These are phyloP conservation scores for Clarias macrocephalus DNA, from an alignment of 2,113 vertebrate genomes.

Conservation along the genomic window DNA sequence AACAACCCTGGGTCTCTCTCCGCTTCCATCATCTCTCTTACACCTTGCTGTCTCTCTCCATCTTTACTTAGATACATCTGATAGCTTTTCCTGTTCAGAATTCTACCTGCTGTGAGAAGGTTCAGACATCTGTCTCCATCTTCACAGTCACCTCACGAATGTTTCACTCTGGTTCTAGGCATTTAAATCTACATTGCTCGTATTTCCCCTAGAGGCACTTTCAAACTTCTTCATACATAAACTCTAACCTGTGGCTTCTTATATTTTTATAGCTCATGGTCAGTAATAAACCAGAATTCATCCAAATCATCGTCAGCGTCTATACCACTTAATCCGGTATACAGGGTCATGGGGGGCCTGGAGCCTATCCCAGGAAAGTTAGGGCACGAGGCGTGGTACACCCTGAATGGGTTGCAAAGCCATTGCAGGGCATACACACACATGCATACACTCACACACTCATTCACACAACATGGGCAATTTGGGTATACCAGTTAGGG, in stretches of 20 bases:
- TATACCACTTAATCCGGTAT: too few species aligned
- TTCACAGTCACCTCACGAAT: not conserved
- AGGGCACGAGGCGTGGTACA: too few species aligned
- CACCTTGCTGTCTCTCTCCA: conserved; percentile 14
- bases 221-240: not conserved
- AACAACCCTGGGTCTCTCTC: not conserved
- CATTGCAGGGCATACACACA: too few species aligned
- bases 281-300: not conserved
- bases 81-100: conserved; percentile 1
- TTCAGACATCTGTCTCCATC: not conserved
- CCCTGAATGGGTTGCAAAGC: too few species aligned
- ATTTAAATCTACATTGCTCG: not conserved
- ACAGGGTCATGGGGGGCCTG: too few species aligned
- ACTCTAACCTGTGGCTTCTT: not conserved
- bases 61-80: conserved; percentile 16
- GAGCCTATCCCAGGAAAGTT: too few species aligned
- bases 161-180: not conserved
- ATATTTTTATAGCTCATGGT: not conserved
- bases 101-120: not conserved
- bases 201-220: not conserved
- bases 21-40: not conserved
- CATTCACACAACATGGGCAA: too few species aligned
- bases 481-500: too few species aligned
- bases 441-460: too few species aligned
- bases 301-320: not conserved